Evolutionary conservation across 2,888 invertebrate genomes (phyloP).

Genomic region (Sipunculus nudus): DNA sequence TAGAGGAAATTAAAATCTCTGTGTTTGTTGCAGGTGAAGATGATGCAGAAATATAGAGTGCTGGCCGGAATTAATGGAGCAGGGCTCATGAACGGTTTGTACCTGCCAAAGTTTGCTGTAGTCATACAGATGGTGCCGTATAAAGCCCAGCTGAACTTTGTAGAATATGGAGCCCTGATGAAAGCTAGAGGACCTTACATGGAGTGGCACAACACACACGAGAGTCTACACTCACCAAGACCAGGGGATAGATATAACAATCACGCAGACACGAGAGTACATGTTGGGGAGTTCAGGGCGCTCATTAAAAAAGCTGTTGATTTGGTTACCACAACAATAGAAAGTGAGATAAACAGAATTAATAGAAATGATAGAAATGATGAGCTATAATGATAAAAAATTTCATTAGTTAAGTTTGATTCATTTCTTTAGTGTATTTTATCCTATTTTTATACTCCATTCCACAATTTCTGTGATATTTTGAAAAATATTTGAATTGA

Average conservation of each 20-base stretch:
- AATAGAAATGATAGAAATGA: no score
- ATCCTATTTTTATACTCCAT: no score
- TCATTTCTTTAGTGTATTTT: no score
- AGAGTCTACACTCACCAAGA: not conserved
- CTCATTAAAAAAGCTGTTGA: slow-evolving; percentile 28
- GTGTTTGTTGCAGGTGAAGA: slow-evolving; percentile 40
- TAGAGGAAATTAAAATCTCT: not conserved
- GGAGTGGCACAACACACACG: slow-evolving; percentile 42
- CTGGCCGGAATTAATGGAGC: slow-evolving; percentile 54
- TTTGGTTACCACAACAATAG: slow-evolving; percentile 5
- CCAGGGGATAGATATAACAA: slow-evolving; percentile 16
- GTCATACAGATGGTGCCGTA: slow-evolving; percentile 52
- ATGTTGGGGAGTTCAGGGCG: slow-evolving; percentile 30
- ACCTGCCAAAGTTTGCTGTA: slow-evolving; percentile 44
- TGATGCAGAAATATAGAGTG: slow-evolving; percentile 46
- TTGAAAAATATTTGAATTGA: no score
- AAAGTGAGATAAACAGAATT: no score
- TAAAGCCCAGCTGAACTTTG: slow-evolving; percentile 37
- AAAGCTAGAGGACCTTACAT: slow-evolving; percentile 34
- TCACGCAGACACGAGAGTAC: slow-evolving; percentile 34
- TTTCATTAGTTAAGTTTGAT: no score
- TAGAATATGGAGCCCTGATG: slow-evolving; percentile 26
- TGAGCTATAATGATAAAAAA: no score
- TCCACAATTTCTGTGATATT: no score
- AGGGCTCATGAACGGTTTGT: slow-evolving; percentile 51